Base-by-base conservation (phyloP, 2,888 invertebrate genomes). In the Sminthurinus aureus region DNA sequence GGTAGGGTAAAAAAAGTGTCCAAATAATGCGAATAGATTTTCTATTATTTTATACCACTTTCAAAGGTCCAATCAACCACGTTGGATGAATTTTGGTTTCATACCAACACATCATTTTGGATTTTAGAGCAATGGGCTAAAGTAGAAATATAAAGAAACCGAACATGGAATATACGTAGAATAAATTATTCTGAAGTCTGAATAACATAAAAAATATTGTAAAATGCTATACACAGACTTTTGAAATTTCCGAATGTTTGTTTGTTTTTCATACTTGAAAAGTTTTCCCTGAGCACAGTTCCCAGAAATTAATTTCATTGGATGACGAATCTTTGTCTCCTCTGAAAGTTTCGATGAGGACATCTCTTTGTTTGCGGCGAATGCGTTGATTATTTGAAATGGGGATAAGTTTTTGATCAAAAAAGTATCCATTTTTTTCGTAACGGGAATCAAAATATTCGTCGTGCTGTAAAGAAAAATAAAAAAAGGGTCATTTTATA, bases 1-100 rank as follows among this genome's bases (percentile, higher is more conserved):
- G 6, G 38, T 38, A 38, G 6, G 3, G 6, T 38, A 38, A 38
- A 38, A 38, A 38, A 38, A 38, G 1, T 38, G 38, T n/a, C n/a
- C n/a, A n/a, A n/a, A n/a, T n/a, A n/a, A n/a, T n/a, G n/a, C n/a
- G 38, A 38, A 38, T 38, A 38, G 1, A 38, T 38, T 38, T 38
- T 38, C 1, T 38, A 38, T 38, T 38, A 4, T 38, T 38, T 4
- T 38, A 38, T 38, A 38, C 38, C 26, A 85, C 73, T 84, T 87
- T 87, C 58, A 87, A 79, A 2, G 87, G 87, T 50, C 81, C 83
- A 3, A 87, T 84, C 22, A 11, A 74, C 84, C 83, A 87, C 50
- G 81, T 82, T 18, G 84, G 83, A 81, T 85, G 73, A 73, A 79
- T 76, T n/a, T 20, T 67, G 2, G 64, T 78, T 58, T 87, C 87